Conservation (phyloP, 2,797 vertebrate genomes). For the Falco berigora region DNA sequence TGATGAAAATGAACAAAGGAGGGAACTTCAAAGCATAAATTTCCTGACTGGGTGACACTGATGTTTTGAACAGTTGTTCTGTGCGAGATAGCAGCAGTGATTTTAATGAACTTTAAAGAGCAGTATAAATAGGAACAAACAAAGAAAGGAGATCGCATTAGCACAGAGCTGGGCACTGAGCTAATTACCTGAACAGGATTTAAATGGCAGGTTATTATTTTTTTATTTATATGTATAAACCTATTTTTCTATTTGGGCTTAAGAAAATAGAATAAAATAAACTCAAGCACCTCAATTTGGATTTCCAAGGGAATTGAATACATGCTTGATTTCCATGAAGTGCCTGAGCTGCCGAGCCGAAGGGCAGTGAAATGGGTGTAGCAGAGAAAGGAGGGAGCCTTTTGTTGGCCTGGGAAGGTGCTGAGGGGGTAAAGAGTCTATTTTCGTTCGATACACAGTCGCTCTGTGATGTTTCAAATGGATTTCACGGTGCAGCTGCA, state of each 20-base stretch:
- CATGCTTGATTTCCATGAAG: conserved; percentile 31
- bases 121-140: conserved; percentile 52
- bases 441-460: background rate
- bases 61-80: conserved; percentile 64
- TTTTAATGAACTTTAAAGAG: conserved; percentile 68
- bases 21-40: conserved; percentile 63
- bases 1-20: conserved; percentile 49
- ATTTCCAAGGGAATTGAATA: background rate
- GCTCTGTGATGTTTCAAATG: conserved; percentile 31
- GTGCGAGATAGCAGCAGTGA: conserved; percentile 51
- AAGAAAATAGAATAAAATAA: conserved; percentile 11
- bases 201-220: conserved; percentile 41
- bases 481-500: background rate
- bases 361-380: background rate
- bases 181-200: conserved; percentile 57
- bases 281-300: background rate
- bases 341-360: background rate
- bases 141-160: conserved; percentile 38
- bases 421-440: background rate
- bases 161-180: conserved; percentile 16
- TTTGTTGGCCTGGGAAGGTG: background rate
- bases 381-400: background rate
- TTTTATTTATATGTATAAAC: conserved; percentile 36
- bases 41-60: conserved; percentile 35
- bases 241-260: conserved; percentile 7